phyloP scores from a whole-genome alignment of 2,797 vertebrate genomes.

The Scomberomorus guttatus region DNA sequence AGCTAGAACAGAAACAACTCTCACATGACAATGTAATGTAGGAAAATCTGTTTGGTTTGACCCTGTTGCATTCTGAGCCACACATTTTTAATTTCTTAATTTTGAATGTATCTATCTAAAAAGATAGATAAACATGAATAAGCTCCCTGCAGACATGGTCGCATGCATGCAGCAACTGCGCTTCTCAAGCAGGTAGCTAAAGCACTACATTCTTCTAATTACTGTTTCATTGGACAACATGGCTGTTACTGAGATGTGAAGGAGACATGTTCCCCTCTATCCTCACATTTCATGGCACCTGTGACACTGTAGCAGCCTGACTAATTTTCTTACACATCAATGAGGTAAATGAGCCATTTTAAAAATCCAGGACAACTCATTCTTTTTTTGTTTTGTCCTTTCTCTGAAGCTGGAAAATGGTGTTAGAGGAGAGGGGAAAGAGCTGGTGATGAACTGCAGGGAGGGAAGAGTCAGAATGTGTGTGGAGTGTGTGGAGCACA shows the following conservation, averaged over 20 bases:
- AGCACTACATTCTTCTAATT: neutral
- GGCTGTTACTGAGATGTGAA: neutral
- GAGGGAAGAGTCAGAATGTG: neutral
- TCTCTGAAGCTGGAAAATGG: neutral
- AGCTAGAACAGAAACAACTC: too few species aligned
- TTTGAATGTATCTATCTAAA: too few species aligned
- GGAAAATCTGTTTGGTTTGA: too few species aligned
- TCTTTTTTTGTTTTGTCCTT: neutral
- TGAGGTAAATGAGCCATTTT: neutral
- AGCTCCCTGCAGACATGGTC: too few species aligned
- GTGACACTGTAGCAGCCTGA: neutral
- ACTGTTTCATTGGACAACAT: too few species aligned
- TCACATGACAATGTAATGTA: too few species aligned
- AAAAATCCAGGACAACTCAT: neutral
- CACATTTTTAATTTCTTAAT: too few species aligned
- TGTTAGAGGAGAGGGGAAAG: neutral
- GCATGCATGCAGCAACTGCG: too few species aligned
- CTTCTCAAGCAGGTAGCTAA: neutral
- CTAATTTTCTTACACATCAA: neutral
- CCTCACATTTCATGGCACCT: too few species aligned
- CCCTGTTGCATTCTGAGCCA: neutral
- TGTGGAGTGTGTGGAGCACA: neutral
- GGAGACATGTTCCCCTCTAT: neutral
- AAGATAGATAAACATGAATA: too few species aligned
- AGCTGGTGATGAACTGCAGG: neutral